Percentiles rank a stretch among this genome's conserved stretches.
phyloP scores from a whole-genome alignment of 2,888 invertebrate genomes.

The Siphlonurus alternatus region DNA sequence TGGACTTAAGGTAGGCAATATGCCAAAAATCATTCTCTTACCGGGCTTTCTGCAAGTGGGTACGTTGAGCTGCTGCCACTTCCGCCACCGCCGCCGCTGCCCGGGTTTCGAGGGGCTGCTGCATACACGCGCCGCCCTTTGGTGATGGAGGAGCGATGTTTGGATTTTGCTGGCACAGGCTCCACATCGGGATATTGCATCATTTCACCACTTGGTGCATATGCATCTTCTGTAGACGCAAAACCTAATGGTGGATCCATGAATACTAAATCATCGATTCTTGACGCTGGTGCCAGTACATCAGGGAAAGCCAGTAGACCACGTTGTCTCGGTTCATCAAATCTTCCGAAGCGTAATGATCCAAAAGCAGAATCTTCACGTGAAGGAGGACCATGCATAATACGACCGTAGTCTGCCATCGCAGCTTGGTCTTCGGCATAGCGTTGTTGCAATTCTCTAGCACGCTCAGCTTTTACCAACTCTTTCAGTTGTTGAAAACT shows the following conservation, averaged over 20 bases:
- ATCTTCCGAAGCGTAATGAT: not conserved
- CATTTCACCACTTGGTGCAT: not conserved
- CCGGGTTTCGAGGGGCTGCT: not conserved
- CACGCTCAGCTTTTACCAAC: constrained; percentile 56
- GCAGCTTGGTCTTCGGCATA: constrained; percentile 2
- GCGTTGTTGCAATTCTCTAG: constrained; percentile 56
- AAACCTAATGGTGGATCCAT: not conserved
- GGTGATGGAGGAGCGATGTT: not conserved
- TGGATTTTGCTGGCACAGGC: not conserved
- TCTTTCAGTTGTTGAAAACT: constrained; percentile 63
- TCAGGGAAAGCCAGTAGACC: constrained; percentile 23
- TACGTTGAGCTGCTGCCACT: not conserved
- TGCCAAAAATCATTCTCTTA: not conserved
- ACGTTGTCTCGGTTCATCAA: constrained; percentile 4
- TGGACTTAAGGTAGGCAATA: not conserved
- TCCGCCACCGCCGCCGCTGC: not conserved
- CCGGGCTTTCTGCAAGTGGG: not conserved
- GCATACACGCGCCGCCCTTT: not conserved
- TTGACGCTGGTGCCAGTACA: constrained; percentile 18
- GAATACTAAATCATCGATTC: not conserved
- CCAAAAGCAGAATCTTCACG: not conserved
- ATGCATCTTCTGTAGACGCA: not conserved
- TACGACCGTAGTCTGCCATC: not conserved
- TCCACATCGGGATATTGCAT: not conserved
- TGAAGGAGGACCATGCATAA: not conserved